Evolutionary conservation across 1,140 invertebrate species (phyloP).

Genomic region (Conus ventricosus): DNA sequence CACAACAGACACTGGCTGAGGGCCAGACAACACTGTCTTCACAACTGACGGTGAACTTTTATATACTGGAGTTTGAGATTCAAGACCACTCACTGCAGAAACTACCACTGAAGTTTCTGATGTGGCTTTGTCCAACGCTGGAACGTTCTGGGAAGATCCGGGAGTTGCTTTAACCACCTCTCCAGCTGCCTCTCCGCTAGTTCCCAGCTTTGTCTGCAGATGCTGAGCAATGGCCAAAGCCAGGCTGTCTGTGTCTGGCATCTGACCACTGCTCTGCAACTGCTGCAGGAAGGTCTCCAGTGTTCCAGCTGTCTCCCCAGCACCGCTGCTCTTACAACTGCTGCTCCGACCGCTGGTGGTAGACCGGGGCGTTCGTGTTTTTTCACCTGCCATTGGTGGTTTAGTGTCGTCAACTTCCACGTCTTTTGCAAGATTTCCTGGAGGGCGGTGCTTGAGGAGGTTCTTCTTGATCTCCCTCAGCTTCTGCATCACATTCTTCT

Average conservation of each 20-base stretch:
- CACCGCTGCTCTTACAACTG: conserved; percentile 7
- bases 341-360: conserved; percentile 33
- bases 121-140: background rate
- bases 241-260: conserved; percentile 44
- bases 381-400: conserved; percentile 35
- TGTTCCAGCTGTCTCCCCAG: conserved; percentile 42
- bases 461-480: conserved; percentile 69
- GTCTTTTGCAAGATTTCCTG: conserved; percentile 48
- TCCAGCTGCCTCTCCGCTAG: background rate
- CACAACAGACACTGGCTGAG: background rate
- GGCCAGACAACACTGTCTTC: background rate
- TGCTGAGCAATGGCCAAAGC: conserved; percentile 64
- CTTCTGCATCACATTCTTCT: conserved; percentile 65
- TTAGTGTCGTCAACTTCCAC: conserved; percentile 50
- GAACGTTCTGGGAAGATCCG: background rate
- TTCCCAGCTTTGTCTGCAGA: conserved; percentile 50
- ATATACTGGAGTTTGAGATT: background rate
- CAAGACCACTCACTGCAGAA: background rate
- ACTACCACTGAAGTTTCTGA: background rate
- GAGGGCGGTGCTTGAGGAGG: conserved; percentile 60
- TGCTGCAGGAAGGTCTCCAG: conserved; percentile 55
- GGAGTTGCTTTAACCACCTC: background rate
- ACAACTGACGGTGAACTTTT: background rate
- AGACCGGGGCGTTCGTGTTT: conserved; percentile 36
- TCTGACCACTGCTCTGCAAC: conserved; percentile 61